Evolutionary conservation across 2,113 vertebrate species (phyloP).

Genomic region (Mirounga angustirostris): DNA sequence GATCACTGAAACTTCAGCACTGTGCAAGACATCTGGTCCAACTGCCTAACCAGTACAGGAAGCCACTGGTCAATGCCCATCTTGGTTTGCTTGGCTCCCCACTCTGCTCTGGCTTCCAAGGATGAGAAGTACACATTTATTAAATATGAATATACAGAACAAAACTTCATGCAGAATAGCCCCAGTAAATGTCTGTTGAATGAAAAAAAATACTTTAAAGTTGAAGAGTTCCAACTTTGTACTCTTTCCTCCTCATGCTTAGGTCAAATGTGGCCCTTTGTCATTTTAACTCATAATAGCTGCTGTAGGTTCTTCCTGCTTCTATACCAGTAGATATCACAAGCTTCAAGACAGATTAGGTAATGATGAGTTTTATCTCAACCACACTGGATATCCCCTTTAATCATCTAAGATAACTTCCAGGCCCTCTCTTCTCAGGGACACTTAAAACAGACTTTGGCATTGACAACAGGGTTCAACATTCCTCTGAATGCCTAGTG

Average conservation of each 20-base stretch:
- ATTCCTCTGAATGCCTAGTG: background rate
- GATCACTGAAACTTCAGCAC: background rate
- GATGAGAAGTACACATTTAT: background rate
- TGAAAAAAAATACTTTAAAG: slow-evolving; percentile 1
- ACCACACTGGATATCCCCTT: background rate
- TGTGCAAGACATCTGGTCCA: background rate
- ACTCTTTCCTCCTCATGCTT: background rate
- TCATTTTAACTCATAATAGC: background rate
- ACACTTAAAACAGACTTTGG: background rate
- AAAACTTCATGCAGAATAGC: background rate
- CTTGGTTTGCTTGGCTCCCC: background rate
- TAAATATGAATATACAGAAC: background rate
- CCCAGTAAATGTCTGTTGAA: background rate
- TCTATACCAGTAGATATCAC: background rate
- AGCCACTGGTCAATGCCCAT: background rate
- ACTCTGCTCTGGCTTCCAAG: background rate
- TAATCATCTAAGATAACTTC: background rate
- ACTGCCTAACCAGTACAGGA: background rate
- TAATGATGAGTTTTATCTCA: background rate
- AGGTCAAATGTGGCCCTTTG: background rate
- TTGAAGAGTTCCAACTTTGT: background rate
- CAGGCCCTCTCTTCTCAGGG: background rate
- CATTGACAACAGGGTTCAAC: background rate
- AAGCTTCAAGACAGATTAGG: background rate
- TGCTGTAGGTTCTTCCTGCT: background rate